These are phyloP conservation scores for Planiliza haematocheilus DNA, from an alignment of 2,113 vertebrate genomes.

Conservation along the genomic window DNA sequence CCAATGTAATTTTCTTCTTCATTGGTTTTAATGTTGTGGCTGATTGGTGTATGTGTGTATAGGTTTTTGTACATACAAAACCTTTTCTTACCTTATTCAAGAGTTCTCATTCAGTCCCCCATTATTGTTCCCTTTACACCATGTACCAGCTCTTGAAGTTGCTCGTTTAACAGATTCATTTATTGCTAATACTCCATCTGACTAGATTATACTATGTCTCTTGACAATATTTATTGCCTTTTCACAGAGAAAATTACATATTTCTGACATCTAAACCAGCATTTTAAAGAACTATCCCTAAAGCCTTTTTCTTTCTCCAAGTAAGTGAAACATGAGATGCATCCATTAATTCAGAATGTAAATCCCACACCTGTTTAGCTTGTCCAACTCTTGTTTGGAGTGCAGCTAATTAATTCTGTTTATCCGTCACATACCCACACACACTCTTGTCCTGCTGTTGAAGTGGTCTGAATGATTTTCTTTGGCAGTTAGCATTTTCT, in stretches of 20 bases:
- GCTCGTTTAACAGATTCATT: background rate
- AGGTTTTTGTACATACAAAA: too few species aligned
- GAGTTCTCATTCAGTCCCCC: too few species aligned
- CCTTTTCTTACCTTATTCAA: too few species aligned
- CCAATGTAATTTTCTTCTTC: too few species aligned
- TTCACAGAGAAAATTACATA: too few species aligned
- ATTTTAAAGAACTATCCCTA: background rate
- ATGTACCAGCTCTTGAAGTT: background rate
- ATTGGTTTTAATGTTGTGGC: too few species aligned
- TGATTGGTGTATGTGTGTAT: too few species aligned
- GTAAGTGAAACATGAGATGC: background rate
- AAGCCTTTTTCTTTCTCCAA: background rate
- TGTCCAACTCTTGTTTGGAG: conserved; percentile 22
- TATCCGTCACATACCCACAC: conserved; percentile 4
- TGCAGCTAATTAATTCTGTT: conserved; percentile 26
- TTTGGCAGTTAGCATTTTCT: conserved; percentile 16
- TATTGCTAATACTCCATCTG: too few species aligned
- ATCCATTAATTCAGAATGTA: background rate
- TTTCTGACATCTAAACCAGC: background rate
- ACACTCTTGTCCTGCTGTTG: conserved; percentile 6
- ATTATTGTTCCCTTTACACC: background rate
- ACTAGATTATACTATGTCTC: too few species aligned
- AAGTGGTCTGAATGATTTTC: conserved; percentile 30
- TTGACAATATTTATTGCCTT: too few species aligned
- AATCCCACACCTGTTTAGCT: background rate